Evolutionary conservation across 1,140 invertebrate genomes (phyloP), one percentile per base, ranked within the genome.

Genomic region (Drosophila quadrilineata): DNA sequence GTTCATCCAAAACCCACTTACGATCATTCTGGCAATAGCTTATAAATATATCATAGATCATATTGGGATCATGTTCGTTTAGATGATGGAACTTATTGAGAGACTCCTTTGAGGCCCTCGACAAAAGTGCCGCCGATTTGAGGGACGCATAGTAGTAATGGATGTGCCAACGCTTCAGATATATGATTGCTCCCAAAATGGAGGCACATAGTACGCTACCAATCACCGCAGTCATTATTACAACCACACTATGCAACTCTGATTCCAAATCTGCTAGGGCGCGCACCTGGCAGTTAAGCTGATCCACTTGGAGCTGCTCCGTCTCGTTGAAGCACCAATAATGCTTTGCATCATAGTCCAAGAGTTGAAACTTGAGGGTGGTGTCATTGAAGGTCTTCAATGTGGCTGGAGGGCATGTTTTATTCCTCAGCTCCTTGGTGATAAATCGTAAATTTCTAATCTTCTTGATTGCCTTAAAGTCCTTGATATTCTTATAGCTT

Each of bases 21-120:
- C 92, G 85, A 75, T 94, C 92, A 17, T 91, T 91, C 26, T 94
- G 91, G 69, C 92, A 92, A 58, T 93, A 94, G 2, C 92, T 93
- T 1, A 93, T 92, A 57, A 94, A 94, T 0, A 93, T 91, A 48
- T 94, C 93, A 65, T 93, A 93, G 0, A 85, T 60, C 3, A 79
- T 53, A 19, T 59, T 71, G 9, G 75, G 75, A 62, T 75, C 69
- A 4, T 52, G 46, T 19, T 80, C 57, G 8, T 31, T 54, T 3
- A 86, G 43, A 10, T 48, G 62, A 16, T 63, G 65, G n/a, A 82
- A 74, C 16, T 58, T 68, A 19, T 77, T 66, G 1, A 64, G 22
- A 2, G 75, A 64, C 16, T 79, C 75, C 28, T 87, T 85, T 0
- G 84, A 68, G 0, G 75, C 75, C 3, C 59, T 65, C 3, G 68